These are phyloP conservation scores for Tubulanus polymorphus DNA, from an alignment of 2,888 invertebrate species.

Conservation along the genomic window DNA sequence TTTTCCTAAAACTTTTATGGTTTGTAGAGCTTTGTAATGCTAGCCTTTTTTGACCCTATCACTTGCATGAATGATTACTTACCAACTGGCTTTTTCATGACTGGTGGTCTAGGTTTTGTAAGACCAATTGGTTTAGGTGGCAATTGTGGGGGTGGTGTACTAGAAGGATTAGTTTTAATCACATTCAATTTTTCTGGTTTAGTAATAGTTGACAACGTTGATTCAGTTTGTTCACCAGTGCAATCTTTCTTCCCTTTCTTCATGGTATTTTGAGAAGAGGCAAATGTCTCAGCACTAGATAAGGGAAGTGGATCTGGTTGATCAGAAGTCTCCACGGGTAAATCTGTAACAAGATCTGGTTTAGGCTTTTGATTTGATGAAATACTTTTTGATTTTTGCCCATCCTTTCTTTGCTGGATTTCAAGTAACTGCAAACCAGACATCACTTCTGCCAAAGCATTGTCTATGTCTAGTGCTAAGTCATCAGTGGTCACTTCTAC, in stretches of 20 bases:
- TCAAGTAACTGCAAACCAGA: constrained; percentile 48
- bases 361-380: constrained; percentile 40
- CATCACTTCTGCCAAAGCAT: constrained; percentile 52
- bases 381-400: not conserved
- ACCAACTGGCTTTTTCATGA: constrained; percentile 66
- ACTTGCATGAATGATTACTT: no score
- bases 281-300: constrained; percentile 72
- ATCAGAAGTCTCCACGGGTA: constrained; percentile 36
- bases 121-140: constrained; percentile 47
- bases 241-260: no score
- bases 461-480: constrained; percentile 44
- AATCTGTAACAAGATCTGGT: constrained; percentile 50
- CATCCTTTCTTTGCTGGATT: constrained; percentile 31
- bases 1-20: not conserved
- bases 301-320: constrained; percentile 35
- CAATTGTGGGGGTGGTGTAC: constrained; percentile 29
- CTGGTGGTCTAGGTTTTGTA: constrained; percentile 70
- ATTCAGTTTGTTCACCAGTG: no score
- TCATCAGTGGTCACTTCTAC: constrained; percentile 29
- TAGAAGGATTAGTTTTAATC: not conserved
- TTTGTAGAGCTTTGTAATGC: not conserved
- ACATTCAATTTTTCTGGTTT: not conserved
- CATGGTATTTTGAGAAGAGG: no score
- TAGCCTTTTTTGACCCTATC: not conserved
- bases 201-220: constrained; percentile 71